Base-by-base conservation (phyloP, 1,140 invertebrate species). In the Drosophila navojoa region DNA sequence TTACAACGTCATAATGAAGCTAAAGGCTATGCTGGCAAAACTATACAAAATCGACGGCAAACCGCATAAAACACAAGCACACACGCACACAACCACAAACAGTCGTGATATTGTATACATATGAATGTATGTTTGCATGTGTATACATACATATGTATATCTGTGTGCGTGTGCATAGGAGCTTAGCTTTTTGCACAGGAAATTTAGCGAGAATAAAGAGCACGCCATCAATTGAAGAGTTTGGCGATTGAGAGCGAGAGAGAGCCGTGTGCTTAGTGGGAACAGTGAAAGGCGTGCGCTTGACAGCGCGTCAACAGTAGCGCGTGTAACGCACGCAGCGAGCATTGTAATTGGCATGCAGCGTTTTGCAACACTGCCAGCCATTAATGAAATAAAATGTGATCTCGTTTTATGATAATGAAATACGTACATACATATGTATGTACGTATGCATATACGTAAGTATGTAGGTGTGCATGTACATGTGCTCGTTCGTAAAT, bases 1-100 rank as follows among this genome's bases (percentile, higher is more conserved):
- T 87, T 87, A 87, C 80, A 87, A 84, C 80, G 66, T 89, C 85
- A 89, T 84, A 70, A 90, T 87, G 84, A 87, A 72, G 84, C 68
- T 57, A 47, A 55, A 32, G 64, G 64, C 63, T 50, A 73, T 69
- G 57, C 64, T 77, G 49, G 64, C 64, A 79, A 78, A 82, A 85
- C 73, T 81, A 81, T 85, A 76, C 71, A 58, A 77, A 78, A 86
- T 85, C 82, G 71, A 71, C 62, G 63, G 63, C 75, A 79, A 89
- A 82, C 82, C 82, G 79, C 82, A 89, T 71, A 70, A 81, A 61
- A 76, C 55, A 38, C 32, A 76, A 42, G 73, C 16, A 76, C 45
- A 76, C 49, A 76, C 50, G 47, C 27, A 42, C 25, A 68, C 22
- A 35, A 55, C 10, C 27, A 55, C 40, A n/a, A 16, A 32, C 38